Evolutionary conservation across 2,113 vertebrate genomes (phyloP).

Genomic region (Tragelaphus scriptus): DNA sequence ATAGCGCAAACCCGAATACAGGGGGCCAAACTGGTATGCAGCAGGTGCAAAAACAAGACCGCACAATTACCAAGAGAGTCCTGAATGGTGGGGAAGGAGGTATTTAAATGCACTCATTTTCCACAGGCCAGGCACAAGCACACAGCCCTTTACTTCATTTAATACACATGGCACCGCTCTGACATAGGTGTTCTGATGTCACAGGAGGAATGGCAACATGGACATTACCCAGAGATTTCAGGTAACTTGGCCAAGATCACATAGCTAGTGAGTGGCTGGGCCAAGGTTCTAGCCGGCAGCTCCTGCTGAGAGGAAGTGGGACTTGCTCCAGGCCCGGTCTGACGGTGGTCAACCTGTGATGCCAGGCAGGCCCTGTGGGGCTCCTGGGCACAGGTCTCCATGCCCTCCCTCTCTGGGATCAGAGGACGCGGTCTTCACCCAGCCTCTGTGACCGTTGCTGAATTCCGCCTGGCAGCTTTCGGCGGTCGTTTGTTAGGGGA

Average conservation of each 20-base stretch:
- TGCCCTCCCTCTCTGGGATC: not conserved
- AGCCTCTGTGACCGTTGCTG: not conserved
- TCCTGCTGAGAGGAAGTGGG: not conserved
- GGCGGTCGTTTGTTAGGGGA: rapidly evolving
- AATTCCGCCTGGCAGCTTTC: not conserved
- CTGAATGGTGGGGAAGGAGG: not conserved
- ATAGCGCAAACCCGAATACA: not conserved
- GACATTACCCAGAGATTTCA: not conserved
- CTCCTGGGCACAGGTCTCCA: not conserved
- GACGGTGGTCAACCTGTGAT: not conserved
- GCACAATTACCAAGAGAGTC: not conserved
- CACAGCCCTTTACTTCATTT: not conserved
- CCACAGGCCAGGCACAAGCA: not conserved
- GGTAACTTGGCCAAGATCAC: not conserved
- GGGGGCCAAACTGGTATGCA: not conserved
- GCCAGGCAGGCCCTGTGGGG: not conserved
- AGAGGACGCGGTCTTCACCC: not conserved
- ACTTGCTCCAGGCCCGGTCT: not conserved
- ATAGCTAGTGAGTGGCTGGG: not conserved
- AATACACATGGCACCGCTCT: not conserved
- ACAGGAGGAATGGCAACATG: not conserved
- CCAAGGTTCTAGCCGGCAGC: not conserved
- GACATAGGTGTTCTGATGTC: not conserved
- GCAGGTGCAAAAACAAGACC: not conserved
- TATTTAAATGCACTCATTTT: not conserved